These are phyloP conservation scores for Sesia bembeciformis DNA, from an alignment of 2,888 invertebrate genomes.

Conservation along the genomic window DNA sequence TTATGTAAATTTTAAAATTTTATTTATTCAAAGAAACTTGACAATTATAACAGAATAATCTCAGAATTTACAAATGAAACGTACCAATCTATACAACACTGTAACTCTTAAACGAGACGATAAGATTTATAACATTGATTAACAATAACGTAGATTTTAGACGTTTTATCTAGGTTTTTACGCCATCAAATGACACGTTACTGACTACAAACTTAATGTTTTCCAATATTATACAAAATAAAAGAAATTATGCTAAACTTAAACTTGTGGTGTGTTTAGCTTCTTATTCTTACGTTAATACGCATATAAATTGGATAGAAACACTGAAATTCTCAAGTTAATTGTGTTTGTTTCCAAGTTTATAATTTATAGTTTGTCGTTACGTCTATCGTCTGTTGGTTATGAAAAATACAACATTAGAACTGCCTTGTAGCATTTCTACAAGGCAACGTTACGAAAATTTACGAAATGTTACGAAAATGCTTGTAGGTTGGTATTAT, in stretches of 20 bases:
- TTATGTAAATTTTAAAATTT: constrained; percentile 72
- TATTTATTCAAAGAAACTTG: constrained; percentile 71
- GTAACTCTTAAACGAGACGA: constrained; percentile 71
- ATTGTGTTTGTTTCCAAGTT: too few relatives aligned
- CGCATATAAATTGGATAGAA: too few relatives aligned
- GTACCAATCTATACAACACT: constrained; percentile 72
- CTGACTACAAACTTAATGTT: constrained; percentile 36
- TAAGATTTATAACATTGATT: constrained; percentile 72
- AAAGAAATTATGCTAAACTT: too few relatives aligned
- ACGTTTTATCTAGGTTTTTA: constrained; percentile 47
- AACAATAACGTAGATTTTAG: constrained; percentile 67
- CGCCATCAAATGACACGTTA: constrained; percentile 44
- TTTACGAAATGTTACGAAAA: neutral
- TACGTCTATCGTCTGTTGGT: too few relatives aligned
- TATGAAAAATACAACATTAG: neutral
- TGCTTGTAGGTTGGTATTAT: constrained; percentile 5
- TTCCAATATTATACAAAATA: neutral
- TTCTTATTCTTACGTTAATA: too few relatives aligned
- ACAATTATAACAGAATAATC: constrained; percentile 70
- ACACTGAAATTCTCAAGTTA: too few relatives aligned
- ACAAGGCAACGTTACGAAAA: neutral
- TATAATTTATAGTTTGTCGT: too few relatives aligned
- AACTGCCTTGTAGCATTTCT: neutral
- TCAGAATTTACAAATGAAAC: constrained; percentile 69
- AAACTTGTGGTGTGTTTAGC: too few relatives aligned